Conservation (phyloP, 1,140 invertebrate genomes). For the Cylas formicarius region DNA sequence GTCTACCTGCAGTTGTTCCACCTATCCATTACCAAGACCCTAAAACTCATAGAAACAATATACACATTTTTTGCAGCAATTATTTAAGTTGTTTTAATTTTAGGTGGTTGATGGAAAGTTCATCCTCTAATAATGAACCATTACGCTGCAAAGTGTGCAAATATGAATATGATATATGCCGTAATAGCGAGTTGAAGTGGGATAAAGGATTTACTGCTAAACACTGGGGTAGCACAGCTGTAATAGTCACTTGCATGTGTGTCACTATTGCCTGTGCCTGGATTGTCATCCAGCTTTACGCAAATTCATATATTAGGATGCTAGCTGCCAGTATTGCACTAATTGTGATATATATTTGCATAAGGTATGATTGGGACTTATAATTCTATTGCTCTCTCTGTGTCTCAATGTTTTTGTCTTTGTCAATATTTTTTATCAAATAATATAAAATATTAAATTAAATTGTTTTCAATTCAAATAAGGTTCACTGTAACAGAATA, state of each 20-base stretch:
- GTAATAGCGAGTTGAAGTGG: constrained; percentile 59
- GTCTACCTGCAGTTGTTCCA: neutral
- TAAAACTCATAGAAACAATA: neutral
- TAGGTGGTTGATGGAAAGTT: constrained; percentile 39
- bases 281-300: constrained; percentile 72
- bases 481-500: no score
- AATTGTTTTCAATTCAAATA: no score
- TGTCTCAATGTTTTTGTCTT: constrained; percentile 1
- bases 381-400: neutral
- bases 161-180: constrained; percentile 44
- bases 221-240: constrained; percentile 63
- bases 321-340: constrained; percentile 72
- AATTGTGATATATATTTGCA: constrained; percentile 74
- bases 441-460: no score
- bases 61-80: neutral
- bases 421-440: neutral
- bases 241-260: constrained; percentile 67
- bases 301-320: constrained; percentile 68
- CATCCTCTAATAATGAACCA: constrained; percentile 28
- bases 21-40: neutral
- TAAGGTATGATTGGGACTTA: constrained; percentile 54
- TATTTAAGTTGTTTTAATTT: constrained; percentile 10
- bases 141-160: constrained; percentile 39
- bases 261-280: constrained; percentile 69
- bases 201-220: constrained; percentile 70